These are phyloP conservation scores for Smithornis capensis DNA, from an alignment of 2,113 vertebrate genomes.

Conservation along the genomic window DNA sequence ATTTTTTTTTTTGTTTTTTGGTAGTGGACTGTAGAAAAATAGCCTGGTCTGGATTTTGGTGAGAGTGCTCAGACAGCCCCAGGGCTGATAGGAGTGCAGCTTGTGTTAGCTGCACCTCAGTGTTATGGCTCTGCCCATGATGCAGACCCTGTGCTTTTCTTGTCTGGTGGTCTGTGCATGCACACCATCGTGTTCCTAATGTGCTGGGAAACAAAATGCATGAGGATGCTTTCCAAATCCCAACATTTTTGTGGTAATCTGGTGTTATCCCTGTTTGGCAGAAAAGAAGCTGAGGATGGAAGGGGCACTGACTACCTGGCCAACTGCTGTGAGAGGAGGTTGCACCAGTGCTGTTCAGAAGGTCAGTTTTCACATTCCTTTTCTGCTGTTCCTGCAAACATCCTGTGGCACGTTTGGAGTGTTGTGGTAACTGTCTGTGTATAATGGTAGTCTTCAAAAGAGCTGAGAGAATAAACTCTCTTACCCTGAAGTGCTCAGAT, in stretches of 20 bases:
- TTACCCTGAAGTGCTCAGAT: not conserved
- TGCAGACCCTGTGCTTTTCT: not conserved
- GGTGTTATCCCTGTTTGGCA: not conserved
- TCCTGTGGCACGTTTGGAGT: not conserved
- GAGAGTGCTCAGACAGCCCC: fast-evolving
- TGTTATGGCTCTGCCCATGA: not conserved
- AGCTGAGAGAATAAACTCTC: not conserved
- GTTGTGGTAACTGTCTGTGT: not conserved
- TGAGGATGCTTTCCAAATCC: not conserved
- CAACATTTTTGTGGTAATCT: not conserved
- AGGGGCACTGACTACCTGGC: not conserved
- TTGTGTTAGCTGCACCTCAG: not conserved
- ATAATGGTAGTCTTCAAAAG: not conserved
- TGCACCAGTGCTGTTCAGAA: not conserved
- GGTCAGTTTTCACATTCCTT: not conserved
- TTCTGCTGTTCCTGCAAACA: not conserved
- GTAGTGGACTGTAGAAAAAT: not conserved
- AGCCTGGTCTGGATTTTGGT: not conserved
- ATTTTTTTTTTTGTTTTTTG: not conserved
- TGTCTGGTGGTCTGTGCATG: not conserved
- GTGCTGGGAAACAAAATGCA: not conserved
- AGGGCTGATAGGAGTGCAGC: not conserved
- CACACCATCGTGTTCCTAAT: not conserved
- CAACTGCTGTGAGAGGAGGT: fast-evolving
- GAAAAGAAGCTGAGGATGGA: not conserved